Percentiles rank a stretch among this genome's conserved stretches.
These are phyloP conservation scores for Drosophila rellima DNA, from an alignment of 2,888 invertebrate genomes.

Conservation along the genomic window DNA sequence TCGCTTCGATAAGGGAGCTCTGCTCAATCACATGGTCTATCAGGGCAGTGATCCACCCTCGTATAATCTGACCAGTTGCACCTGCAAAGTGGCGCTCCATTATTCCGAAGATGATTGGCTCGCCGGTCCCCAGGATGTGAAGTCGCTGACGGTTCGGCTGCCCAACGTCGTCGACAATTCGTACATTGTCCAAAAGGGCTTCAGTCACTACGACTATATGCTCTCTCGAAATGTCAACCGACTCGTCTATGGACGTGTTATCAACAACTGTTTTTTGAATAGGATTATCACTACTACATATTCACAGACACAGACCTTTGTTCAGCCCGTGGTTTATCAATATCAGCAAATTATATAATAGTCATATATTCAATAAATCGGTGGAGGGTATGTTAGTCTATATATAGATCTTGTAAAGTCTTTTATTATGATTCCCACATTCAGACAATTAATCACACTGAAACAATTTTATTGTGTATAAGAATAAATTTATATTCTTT, in stretches of 20 bases:
- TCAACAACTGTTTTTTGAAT: slow-evolving; percentile 1
- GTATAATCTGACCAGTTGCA: slow-evolving; percentile 85
- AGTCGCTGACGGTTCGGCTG: slow-evolving; percentile 77
- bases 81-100: slow-evolving; percentile 86
- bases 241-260: slow-evolving; percentile 27
- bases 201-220: slow-evolving; percentile 53
- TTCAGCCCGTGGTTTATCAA: background rate
- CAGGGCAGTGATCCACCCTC: slow-evolving; percentile 84
- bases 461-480: too few species aligned
- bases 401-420: background rate
- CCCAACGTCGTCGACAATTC: slow-evolving; percentile 43
- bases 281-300: background rate
- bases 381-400: background rate
- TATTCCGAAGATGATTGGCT: slow-evolving; percentile 84
- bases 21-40: slow-evolving; percentile 77
- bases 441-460: too few species aligned
- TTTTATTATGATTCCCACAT: too few species aligned
- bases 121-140: slow-evolving; percentile 33
- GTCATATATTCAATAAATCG: slow-evolving; percentile 2
- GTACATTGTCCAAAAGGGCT: slow-evolving; percentile 2
- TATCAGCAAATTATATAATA: background rate
- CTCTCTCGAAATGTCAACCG: slow-evolving; percentile 42
- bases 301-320: background rate
- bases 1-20: slow-evolving; percentile 86
- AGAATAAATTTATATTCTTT: too few species aligned